Percentiles rank a stretch among this genome's conserved stretches.
Conservation (phyloP, 1,140 invertebrate genomes). For the Neelides sp. region DNA sequence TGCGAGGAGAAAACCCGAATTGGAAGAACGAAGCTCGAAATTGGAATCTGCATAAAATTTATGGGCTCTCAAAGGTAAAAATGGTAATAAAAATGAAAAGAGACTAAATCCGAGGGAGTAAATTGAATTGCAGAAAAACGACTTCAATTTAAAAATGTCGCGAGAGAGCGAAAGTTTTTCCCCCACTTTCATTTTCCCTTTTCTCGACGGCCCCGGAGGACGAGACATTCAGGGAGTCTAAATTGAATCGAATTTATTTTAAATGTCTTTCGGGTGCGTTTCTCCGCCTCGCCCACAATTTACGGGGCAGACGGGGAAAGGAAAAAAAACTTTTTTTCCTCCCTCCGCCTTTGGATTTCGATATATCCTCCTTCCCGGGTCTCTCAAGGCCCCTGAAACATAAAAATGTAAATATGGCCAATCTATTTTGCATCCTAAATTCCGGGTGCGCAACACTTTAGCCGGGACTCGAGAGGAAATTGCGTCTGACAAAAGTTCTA, state of each 20-base stretch:
- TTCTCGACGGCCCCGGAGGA: too few species aligned
- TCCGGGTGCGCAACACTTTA: conserved; percentile 25
- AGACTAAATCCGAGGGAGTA: conserved; percentile 31
- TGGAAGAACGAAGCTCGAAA: conserved; percentile 23
- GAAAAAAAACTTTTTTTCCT: conserved; percentile 15
- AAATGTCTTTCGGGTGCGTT: conserved; percentile 26
- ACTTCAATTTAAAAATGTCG: conserved; percentile 32
- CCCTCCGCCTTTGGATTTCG: conserved; percentile 10
- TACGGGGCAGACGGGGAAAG: conserved; percentile 4
- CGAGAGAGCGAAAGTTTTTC: not conserved
- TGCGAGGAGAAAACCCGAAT: not conserved
- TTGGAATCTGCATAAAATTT: conserved; percentile 33
- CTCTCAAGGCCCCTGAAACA: conserved; percentile 20
- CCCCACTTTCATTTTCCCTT: not conserved
- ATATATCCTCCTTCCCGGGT: conserved; percentile 12
- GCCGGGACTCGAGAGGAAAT: conserved; percentile 26
- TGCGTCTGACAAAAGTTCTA: conserved; percentile 27
- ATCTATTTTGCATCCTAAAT: conserved; percentile 31
- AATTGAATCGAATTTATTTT: conserved; percentile 31
- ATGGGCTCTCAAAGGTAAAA: conserved; percentile 32
- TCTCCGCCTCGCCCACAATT: conserved; percentile 18
- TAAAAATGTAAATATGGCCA: conserved; percentile 31
- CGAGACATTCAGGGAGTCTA: conserved; percentile 15
- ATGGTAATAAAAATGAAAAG: conserved; percentile 33
- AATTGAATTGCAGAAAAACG: conserved; percentile 32